These are phyloP conservation scores for Climacteris rufus DNA, from an alignment of 2,113 vertebrate genomes.

Conservation along the genomic window DNA sequence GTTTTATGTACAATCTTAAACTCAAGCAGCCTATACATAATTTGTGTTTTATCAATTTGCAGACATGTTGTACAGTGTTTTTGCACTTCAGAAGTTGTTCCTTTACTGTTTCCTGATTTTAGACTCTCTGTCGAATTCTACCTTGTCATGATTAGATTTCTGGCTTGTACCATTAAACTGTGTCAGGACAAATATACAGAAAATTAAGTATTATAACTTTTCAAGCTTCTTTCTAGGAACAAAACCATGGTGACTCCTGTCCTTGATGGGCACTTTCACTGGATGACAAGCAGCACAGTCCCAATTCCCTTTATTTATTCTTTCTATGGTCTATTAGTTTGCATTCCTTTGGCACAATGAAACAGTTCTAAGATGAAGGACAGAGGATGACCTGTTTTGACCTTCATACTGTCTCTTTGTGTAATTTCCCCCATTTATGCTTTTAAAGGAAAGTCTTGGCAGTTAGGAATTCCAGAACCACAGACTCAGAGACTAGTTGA, in stretches of 20 bases:
- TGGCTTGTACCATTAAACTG: not conserved
- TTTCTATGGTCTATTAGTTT: not conserved
- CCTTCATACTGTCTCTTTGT: not conserved
- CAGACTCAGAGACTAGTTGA: not conserved
- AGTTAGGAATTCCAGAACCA: not conserved
- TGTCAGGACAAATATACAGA: not conserved
- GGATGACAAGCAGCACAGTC: not conserved
- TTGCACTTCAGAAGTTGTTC: not conserved
- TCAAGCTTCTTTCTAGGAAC: not conserved
- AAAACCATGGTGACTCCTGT: not conserved
- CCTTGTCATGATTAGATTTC: not conserved
- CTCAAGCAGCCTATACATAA: not conserved
- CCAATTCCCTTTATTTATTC: not conserved
- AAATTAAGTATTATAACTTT: not conserved
- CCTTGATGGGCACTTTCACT: not conserved
- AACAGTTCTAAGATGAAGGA: not conserved
- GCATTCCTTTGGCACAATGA: not conserved
- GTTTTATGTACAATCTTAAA: not conserved
- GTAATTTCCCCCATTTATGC: not conserved
- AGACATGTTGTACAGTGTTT: not conserved
- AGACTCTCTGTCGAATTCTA: not conserved
- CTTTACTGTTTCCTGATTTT: not conserved
- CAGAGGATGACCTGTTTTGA: not conserved
- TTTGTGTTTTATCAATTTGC: not conserved
- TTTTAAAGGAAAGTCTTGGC: not conserved